These are phyloP conservation scores for Metopia argyrocephala DNA, from an alignment of 2,888 invertebrate species.

Conservation along the genomic window DNA sequence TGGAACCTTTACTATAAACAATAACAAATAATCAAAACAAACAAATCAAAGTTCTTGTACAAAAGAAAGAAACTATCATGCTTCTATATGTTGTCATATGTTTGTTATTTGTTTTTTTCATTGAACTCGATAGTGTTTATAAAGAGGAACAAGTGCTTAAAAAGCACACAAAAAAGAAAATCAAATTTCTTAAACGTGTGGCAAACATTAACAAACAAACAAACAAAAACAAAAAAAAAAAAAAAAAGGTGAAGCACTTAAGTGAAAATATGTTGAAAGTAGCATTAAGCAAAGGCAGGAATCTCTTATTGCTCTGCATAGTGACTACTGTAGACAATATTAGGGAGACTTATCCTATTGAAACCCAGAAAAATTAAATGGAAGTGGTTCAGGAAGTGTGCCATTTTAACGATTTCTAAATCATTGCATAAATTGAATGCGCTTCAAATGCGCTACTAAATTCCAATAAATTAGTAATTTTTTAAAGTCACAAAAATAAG, in stretches of 20 bases:
- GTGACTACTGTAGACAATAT: too few relatives aligned
- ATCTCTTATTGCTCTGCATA: too few relatives aligned
- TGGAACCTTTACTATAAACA: slow-evolving; percentile 52
- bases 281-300: neutral
- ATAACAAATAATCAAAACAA: slow-evolving; percentile 52
- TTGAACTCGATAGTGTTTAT: neutral
- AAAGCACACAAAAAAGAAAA: slow-evolving; percentile 31
- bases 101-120: slow-evolving; percentile 9
- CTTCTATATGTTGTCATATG: neutral
- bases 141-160: slow-evolving; percentile 57
- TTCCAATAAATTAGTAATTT: too few relatives aligned
- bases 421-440: too few relatives aligned
- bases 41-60: slow-evolving; percentile 21
- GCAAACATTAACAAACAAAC: slow-evolving; percentile 36
- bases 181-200: slow-evolving; percentile 25
- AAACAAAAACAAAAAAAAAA: slow-evolving; percentile 12
- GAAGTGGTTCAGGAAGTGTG: too few relatives aligned
- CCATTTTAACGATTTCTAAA: too few relatives aligned
- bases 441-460: too few relatives aligned
- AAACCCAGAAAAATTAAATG: too few relatives aligned
- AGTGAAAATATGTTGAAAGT: neutral
- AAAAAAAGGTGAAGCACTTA: neutral
- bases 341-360: too few relatives aligned
- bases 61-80: too few relatives aligned
- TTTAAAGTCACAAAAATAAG: too few relatives aligned